Evolutionary conservation across 2,113 vertebrate species (phyloP).

Genomic region (Aegithalos caudatus): DNA sequence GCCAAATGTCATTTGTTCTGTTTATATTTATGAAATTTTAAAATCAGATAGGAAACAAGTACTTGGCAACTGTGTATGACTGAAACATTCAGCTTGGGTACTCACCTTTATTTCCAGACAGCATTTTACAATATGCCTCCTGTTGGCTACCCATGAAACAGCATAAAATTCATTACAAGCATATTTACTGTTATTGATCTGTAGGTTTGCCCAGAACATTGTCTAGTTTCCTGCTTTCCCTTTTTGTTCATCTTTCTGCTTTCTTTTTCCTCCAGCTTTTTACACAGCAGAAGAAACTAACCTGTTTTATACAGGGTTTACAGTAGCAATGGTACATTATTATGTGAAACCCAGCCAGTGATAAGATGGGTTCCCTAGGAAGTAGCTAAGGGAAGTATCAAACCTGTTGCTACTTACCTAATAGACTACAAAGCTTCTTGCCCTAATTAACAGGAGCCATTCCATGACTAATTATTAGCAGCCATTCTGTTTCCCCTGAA

Average conservation of each 20-base stretch:
- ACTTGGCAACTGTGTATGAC: background rate
- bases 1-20: background rate
- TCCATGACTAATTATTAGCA: background rate
- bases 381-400: background rate
- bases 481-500: background rate
- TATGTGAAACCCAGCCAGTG: background rate
- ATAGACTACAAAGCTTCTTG: background rate
- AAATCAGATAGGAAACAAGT: background rate
- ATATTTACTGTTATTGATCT: background rate
- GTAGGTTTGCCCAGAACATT: background rate
- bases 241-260: background rate
- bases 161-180: background rate
- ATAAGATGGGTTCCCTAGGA: background rate
- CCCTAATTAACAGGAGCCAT: background rate
- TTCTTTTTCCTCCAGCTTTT: background rate
- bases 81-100: background rate
- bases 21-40: background rate
- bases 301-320: background rate
- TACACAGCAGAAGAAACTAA: background rate
- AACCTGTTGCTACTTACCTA: background rate
- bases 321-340: background rate
- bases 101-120: background rate
- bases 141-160: background rate
- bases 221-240: background rate
- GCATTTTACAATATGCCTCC: background rate